Conservation (phyloP, 2,888 invertebrate species). For the Yponomeuta cagnagella region DNA sequence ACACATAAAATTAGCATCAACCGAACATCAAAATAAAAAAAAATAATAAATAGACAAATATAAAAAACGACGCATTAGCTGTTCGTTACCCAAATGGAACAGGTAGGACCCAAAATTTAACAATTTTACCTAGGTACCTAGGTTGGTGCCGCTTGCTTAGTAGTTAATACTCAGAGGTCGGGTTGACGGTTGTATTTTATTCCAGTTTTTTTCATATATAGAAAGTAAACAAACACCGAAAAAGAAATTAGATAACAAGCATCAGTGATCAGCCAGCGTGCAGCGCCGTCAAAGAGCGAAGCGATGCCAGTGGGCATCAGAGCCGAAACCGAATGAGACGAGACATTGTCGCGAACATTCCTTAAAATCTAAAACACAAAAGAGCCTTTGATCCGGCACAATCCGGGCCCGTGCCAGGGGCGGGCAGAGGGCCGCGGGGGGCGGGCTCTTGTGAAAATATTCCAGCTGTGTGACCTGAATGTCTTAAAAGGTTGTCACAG, state of each 20-base stretch:
- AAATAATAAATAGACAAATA: too few relatives aligned
- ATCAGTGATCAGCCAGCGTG: not conserved
- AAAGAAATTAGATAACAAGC: not conserved
- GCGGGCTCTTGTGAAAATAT: not conserved
- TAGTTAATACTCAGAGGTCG: too few relatives aligned
- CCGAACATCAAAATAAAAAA: too few relatives aligned
- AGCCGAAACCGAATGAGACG: not conserved
- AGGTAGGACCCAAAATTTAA: too few relatives aligned
- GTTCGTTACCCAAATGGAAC: too few relatives aligned
- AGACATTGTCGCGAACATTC: not conserved
- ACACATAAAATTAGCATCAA: too few relatives aligned
- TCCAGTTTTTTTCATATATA: too few relatives aligned
- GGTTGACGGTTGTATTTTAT: too few relatives aligned
- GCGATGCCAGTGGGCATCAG: not conserved
- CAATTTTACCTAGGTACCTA: too few relatives aligned
- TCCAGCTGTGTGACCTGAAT: not conserved
- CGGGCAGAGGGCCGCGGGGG: not conserved
- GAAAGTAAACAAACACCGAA: too few relatives aligned
- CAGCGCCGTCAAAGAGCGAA: not conserved
- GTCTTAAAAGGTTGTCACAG: slow-evolving; percentile 1
- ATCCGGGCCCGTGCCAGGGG: not conserved
- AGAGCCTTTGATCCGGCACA: slow-evolving; percentile 1
- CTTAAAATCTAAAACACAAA: not conserved
- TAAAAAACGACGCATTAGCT: too few relatives aligned
- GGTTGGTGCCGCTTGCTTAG: too few relatives aligned